Evolutionary conservation across 2,113 vertebrate species (phyloP).

Genomic region (Eublepharis macularius): DNA sequence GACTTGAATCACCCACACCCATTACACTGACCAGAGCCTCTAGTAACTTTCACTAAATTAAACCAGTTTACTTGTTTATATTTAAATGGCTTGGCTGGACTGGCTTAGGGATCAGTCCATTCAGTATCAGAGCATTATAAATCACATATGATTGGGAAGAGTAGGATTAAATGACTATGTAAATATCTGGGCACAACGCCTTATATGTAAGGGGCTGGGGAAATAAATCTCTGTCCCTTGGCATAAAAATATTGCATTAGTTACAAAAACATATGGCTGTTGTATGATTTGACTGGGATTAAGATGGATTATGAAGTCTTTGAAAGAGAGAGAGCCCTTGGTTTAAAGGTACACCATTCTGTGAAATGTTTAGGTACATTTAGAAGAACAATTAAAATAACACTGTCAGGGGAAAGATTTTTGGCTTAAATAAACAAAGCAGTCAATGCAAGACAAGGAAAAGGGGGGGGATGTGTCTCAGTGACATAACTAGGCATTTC

Average conservation of each 20-base stretch:
- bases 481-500: neutral
- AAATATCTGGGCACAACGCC: constrained; percentile 12
- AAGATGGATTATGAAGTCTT: constrained; percentile 65
- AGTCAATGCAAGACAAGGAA: constrained; percentile 34
- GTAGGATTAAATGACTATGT: constrained; percentile 32
- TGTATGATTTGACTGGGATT: constrained; percentile 50
- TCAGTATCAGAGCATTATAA: neutral
- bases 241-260: constrained; percentile 52
- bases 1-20: neutral
- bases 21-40: neutral
- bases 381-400: constrained; percentile 63
- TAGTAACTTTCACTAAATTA: neutral
- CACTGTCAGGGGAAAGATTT: constrained; percentile 49
- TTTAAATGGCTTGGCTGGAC: neutral
- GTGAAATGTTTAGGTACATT: constrained; percentile 59
- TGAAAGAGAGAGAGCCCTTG: constrained; percentile 55
- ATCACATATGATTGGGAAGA: constrained; percentile 1
- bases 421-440: constrained; percentile 32
- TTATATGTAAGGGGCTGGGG: neutral
- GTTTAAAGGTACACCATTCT: constrained; percentile 48
- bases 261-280: constrained; percentile 53
- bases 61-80: neutral
- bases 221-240: constrained; percentile 40
- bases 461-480: neutral
- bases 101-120: neutral